Evolutionary conservation across 2,113 vertebrate species (phyloP).

Genomic region (Ageneiosus marmoratus): DNA sequence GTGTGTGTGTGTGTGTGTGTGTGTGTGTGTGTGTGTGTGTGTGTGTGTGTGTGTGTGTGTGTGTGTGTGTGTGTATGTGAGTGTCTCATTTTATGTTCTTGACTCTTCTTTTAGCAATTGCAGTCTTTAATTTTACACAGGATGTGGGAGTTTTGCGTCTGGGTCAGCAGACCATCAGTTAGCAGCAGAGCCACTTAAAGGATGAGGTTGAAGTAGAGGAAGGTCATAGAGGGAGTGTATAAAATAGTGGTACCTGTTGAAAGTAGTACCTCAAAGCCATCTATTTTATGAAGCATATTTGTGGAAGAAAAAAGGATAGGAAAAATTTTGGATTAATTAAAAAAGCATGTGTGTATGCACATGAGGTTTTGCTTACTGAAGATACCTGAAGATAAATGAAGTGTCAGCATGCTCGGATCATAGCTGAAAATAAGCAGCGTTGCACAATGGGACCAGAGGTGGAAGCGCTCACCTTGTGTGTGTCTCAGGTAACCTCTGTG

Average conservation of each 20-base stretch:
- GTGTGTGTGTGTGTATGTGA: not conserved
- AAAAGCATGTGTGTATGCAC: slow-evolving; percentile 21
- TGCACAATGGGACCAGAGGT: slow-evolving; percentile 25
- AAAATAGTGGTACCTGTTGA: slow-evolving; percentile 7
- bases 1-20: no score
- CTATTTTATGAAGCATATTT: not conserved
- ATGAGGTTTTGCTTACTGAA: not conserved
- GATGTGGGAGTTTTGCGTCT: not conserved
- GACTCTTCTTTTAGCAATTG: not conserved
- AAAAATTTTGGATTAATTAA: not conserved
- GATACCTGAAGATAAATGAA: not conserved
- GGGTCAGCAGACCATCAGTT: not conserved
- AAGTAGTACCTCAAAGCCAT: not conserved
- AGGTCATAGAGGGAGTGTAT: slow-evolving; percentile 6
- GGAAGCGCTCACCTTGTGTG: slow-evolving; percentile 22
- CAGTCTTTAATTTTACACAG: slow-evolving; percentile 9
- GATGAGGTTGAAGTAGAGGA: not conserved
- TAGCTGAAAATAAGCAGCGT: slow-evolving; percentile 14
- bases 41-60: slow-evolving; percentile 13
- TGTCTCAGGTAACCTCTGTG: slow-evolving; percentile 8
- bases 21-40: slow-evolving; percentile 5
- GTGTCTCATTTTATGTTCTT: not conserved
- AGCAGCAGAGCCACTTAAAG: not conserved
- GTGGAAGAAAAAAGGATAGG: not conserved
- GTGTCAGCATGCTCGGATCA: slow-evolving; percentile 9